These are phyloP conservation scores for Datnioides undecimradiatus DNA, from an alignment of 2,113 vertebrate genomes.

Conservation along the genomic window DNA sequence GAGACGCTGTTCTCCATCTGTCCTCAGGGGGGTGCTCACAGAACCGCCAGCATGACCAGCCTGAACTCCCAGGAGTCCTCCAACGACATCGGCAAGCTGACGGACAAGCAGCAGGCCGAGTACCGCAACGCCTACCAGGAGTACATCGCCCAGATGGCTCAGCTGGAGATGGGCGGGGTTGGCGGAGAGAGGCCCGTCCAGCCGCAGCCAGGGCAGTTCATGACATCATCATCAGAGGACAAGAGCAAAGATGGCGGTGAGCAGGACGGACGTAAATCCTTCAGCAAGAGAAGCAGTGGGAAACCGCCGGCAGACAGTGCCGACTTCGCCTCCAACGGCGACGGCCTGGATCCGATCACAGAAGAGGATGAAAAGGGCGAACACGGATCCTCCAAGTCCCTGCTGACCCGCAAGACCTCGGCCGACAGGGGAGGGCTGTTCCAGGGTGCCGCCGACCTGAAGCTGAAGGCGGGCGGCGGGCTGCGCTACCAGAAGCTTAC, in stretches of 20 bases:
- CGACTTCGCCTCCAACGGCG: constrained; percentile 87
- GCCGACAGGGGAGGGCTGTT: constrained; percentile 89
- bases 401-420: constrained; percentile 86
- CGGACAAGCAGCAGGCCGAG: constrained; percentile 97
- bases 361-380: constrained; percentile 97
- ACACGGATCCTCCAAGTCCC: constrained; percentile 88
- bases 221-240: constrained; percentile 87
- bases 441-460: constrained; percentile 91
- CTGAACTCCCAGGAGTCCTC: constrained; percentile 98
- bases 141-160: constrained; percentile 97
- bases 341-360: constrained; percentile 93
- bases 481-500: constrained; percentile 95
- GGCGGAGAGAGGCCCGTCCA: constrained; percentile 85
- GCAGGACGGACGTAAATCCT: constrained; percentile 89
- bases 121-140: constrained; percentile 96
- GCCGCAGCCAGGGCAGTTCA: constrained; percentile 86
- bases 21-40: constrained; percentile 88
- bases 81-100: constrained; percentile 93
- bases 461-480: constrained; percentile 88
- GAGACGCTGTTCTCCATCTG: background rate
- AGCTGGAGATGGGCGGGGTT: constrained; percentile 86
- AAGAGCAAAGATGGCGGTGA: constrained; percentile 88
- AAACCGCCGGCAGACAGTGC: constrained; percentile 83
- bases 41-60: constrained; percentile 94
- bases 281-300: constrained; percentile 83